Percentiles rank a stretch among this genome's conserved stretches.
Conservation (phyloP, 2,797 vertebrate species). For the Acipenser ruthenus region DNA sequence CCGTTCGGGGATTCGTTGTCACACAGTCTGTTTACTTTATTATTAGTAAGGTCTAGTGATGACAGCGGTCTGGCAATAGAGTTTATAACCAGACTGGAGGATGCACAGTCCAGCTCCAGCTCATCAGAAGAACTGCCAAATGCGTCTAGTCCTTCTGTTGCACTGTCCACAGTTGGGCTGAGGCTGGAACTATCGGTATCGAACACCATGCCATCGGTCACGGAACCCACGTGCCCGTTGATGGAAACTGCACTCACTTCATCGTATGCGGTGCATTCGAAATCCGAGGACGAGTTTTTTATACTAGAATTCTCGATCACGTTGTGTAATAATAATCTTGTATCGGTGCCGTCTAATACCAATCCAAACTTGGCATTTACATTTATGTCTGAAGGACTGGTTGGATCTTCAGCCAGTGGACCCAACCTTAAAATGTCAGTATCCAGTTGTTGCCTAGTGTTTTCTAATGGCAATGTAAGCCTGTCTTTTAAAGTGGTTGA, state of each 20-base stretch:
- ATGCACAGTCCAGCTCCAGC: conserved; percentile 62
- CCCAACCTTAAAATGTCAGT: conserved; percentile 54
- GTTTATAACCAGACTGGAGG: conserved; percentile 34
- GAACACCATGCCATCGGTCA: conserved; percentile 63
- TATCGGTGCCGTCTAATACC: conserved; percentile 45
- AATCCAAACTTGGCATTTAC: conserved; percentile 36
- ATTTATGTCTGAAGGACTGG: conserved; percentile 49
- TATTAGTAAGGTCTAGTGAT: conserved; percentile 8
- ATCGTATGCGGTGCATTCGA: conserved; percentile 62
- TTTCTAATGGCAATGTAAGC: conserved; percentile 51
- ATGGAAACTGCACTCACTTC: conserved; percentile 59
- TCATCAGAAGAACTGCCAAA: conserved; percentile 83
- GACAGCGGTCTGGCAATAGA: conserved; percentile 31
- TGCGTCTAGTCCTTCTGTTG: conserved; percentile 71
- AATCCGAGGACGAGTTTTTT: conserved; percentile 56
- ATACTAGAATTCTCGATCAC: conserved; percentile 52
- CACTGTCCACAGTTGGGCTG: conserved; percentile 74
- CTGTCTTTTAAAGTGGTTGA: conserved; percentile 45
- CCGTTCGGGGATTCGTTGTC: too few species aligned
- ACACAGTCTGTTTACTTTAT: conserved; percentile 28
- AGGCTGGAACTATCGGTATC: conserved; percentile 71
- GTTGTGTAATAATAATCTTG: conserved; percentile 40
- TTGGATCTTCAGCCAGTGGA: conserved; percentile 47
- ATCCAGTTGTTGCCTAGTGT: conserved; percentile 48
- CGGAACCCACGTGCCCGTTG: conserved; percentile 52